Conservation (phyloP, 2,888 invertebrate species). For the Trichopoda pennipes region DNA sequence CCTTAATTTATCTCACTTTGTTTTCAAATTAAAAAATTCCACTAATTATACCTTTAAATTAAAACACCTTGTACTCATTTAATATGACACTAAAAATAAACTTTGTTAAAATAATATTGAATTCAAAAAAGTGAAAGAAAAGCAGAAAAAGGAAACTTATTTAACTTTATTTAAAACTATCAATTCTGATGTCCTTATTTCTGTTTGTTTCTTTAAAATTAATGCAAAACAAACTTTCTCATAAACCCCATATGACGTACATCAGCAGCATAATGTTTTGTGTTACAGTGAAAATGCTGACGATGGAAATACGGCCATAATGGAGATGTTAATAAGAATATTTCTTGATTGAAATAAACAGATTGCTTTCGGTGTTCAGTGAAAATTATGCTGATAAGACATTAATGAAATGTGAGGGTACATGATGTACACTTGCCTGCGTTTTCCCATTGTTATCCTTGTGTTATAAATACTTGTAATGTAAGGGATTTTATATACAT, state of each 20-base stretch:
- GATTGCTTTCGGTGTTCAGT: slow-evolving; percentile 25
- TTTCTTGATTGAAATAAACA: slow-evolving; percentile 36
- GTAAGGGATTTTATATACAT: no score
- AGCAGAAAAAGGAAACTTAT: slow-evolving; percentile 31
- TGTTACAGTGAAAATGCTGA: slow-evolving; percentile 5
- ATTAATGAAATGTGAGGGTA: slow-evolving; percentile 33
- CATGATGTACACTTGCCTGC: not conserved
- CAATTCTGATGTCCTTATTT: slow-evolving; percentile 17
- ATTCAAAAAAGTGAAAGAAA: slow-evolving; percentile 2
- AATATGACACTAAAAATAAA: slow-evolving; percentile 33
- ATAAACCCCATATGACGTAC: slow-evolving; percentile 11
- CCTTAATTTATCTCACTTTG: no score
- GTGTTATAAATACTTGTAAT: no score
- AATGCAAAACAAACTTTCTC: slow-evolving; percentile 33
- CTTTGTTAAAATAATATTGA: slow-evolving; percentile 12
- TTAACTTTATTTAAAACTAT: slow-evolving; percentile 57
- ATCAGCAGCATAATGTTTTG: slow-evolving; percentile 16
- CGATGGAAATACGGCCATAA: slow-evolving; percentile 3
- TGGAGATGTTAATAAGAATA: slow-evolving; percentile 15
- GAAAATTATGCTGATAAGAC: slow-evolving; percentile 32
- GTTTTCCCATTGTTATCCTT: not conserved
- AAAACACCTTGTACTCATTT: slow-evolving; percentile 21
- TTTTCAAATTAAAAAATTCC: not conserved
- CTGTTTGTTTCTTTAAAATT: slow-evolving; percentile 33
- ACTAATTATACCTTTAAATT: not conserved